A percentile compares a stretch with the other conserved stretches of the same genome.
Conservation (phyloP, 2,888 invertebrate species). For the Steromphala cineraria region DNA sequence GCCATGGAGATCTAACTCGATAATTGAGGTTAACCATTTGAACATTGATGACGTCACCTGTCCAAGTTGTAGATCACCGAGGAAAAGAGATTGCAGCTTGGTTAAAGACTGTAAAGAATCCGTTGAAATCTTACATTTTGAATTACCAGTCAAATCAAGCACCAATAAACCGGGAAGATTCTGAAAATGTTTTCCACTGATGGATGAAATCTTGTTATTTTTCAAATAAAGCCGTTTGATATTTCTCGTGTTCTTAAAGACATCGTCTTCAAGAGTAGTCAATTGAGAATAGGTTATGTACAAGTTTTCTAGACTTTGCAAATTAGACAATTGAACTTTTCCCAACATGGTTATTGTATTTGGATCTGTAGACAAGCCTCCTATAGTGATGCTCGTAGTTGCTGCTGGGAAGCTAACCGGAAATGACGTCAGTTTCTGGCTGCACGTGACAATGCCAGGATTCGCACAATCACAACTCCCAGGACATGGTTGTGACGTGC, state of each 20-base stretch:
- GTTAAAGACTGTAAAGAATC: neutral
- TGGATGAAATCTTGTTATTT: neutral
- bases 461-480: neutral
- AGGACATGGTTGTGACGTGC: neutral
- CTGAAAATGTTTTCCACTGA: neutral
- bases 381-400: neutral
- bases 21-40: neutral
- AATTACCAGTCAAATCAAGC: conserved; percentile 7
- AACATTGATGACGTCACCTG: neutral
- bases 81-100: neutral
- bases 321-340: neutral
- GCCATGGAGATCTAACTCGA: conserved; percentile 3
- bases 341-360: neutral
- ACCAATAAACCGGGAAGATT: neutral
- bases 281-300: neutral
- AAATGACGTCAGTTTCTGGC: neutral
- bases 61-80: neutral
- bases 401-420: neutral
- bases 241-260: neutral
- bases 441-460: neutral
- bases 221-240: neutral
- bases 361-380: neutral
- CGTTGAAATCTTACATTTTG: neutral
- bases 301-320: neutral
- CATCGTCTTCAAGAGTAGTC: neutral